Evolutionary conservation across 1,140 invertebrate species (phyloP).

Genomic region (fruit fly (Drosophila melanogaster)): Release_6_plus_ISO1_MT NT_033777.3:6829001-6829500

Average conservation of each 20-base stretch:
- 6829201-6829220: constrained; percentile 42
- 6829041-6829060: constrained; percentile 74
- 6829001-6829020: neutral
- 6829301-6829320: constrained; percentile 70
- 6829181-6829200: constrained; percentile 15
- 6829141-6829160: constrained; percentile 77
- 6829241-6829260: constrained; percentile 59
- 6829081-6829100: constrained; percentile 80
- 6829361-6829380: constrained; percentile 75
- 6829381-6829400: constrained; percentile 54
- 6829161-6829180: constrained; percentile 83
- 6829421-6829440: constrained; percentile 57
- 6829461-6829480: constrained; percentile 62
- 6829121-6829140: constrained; percentile 43
- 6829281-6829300: constrained; percentile 60
- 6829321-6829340: constrained; percentile 73
- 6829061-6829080: constrained; percentile 43
- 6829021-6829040: constrained; percentile 70
- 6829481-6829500: constrained; percentile 79
- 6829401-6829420: constrained; percentile 65
- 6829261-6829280: constrained; percentile 27
- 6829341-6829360: constrained; percentile 56
- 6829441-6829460: constrained; percentile 62
- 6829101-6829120: constrained; percentile 79
- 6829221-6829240: constrained; percentile 81